A percentile compares a stretch with the other conserved stretches of the same genome.
Conservation (phyloP, 2,113 vertebrate genomes). For the Circaetus gallicus region DNA sequence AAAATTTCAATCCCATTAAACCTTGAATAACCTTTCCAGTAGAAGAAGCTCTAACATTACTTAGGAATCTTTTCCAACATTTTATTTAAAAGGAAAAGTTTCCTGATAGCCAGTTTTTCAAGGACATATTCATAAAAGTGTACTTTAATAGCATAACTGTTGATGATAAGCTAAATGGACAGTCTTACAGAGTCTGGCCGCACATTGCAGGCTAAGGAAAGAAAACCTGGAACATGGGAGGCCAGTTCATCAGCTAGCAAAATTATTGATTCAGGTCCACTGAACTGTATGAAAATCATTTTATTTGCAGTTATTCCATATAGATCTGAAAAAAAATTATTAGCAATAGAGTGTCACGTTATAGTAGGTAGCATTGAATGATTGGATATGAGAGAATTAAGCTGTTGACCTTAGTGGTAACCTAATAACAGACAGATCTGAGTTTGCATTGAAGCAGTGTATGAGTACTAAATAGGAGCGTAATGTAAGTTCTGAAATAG, state of each 20-base stretch:
- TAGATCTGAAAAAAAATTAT: neutral
- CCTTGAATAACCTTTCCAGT: neutral
- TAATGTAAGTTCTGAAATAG: neutral
- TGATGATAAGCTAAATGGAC: neutral
- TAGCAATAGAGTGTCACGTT: neutral
- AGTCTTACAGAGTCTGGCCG: neutral
- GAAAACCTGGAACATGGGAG: neutral
- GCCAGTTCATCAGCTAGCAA: neutral
- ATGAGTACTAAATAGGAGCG: neutral
- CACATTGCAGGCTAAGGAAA: neutral
- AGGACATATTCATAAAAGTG: neutral
- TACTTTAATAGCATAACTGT: neutral
- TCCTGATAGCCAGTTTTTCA: neutral
- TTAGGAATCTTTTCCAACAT: neutral
- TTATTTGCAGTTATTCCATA: neutral
- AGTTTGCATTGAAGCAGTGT: neutral
- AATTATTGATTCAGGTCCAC: neutral
- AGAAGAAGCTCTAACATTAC: neutral
- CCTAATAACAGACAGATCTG: neutral
- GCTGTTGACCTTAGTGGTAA: neutral
- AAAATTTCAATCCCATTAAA: neutral
- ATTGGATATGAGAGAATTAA: neutral
- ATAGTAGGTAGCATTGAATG: neutral
- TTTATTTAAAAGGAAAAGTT: neutral
- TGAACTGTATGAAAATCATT: neutral